phyloP scores from a whole-genome alignment of 2,888 invertebrate genomes.

The Archips crataeganus region DNA sequence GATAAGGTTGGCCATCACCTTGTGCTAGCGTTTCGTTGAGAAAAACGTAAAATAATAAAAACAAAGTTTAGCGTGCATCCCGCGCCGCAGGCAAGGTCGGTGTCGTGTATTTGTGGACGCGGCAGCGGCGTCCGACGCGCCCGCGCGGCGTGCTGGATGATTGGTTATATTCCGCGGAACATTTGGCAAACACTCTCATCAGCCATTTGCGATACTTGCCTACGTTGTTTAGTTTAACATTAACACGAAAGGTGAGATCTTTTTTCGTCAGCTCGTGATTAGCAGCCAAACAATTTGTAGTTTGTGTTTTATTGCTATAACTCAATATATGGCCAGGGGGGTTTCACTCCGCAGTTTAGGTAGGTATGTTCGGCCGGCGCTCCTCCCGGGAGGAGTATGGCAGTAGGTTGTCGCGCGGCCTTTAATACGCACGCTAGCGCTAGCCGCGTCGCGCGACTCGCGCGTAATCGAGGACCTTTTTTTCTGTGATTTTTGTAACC shows the following conservation, averaged over 20 bases:
- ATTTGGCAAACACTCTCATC: slow-evolving; percentile 61
- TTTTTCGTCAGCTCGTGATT: slow-evolving; percentile 23
- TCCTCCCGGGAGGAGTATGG: no score
- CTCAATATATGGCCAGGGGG: background rate
- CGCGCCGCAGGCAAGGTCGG: slow-evolving; percentile 74
- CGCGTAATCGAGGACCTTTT: no score
- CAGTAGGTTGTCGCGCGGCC: no score
- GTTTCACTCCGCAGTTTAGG: no score
- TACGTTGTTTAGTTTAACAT: slow-evolving; percentile 26
- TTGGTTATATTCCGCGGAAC: slow-evolving; percentile 67
- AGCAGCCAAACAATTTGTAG: slow-evolving; percentile 10
- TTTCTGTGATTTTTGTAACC: no score
- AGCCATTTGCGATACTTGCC: slow-evolving; percentile 47
- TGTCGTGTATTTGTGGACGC: slow-evolving; percentile 80
- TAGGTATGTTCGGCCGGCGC: no score
- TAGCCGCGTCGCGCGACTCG: no score
- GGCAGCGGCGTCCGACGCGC: slow-evolving; percentile 59
- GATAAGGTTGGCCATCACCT: slow-evolving; percentile 73
- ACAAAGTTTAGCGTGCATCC: slow-evolving; percentile 75
- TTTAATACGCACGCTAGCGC: no score
- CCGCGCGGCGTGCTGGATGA: slow-evolving; percentile 63
- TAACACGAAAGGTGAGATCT: slow-evolving; percentile 34
- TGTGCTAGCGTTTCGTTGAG: slow-evolving; percentile 65
- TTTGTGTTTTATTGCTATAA: slow-evolving; percentile 19
- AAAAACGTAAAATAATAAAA: slow-evolving; percentile 79